A percentile compares a stretch with the other conserved stretches of the same genome.
Conservation (phyloP, 2,797 vertebrate species). For the Pseudochaenichthys georgianus region DNA sequence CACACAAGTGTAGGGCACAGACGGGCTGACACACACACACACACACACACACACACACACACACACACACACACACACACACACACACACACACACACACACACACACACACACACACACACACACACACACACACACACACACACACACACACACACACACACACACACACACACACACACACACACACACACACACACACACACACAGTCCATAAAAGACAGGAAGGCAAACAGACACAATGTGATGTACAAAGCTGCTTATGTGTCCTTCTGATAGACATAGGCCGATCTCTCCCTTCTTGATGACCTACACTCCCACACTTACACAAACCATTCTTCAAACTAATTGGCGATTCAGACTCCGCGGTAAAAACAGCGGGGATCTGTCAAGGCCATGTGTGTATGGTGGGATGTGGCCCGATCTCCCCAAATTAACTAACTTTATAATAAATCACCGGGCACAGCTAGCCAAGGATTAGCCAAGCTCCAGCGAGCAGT, state of each 20-base stretch:
- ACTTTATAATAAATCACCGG: conserved; percentile 82
- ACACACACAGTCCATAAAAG: conserved; percentile 48
- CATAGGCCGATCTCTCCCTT: conserved; percentile 25
- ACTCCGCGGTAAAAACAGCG: conserved; percentile 47
- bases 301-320: conserved; percentile 36
- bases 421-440: conserved; percentile 80
- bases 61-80: too few relatives aligned
- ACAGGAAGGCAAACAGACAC: conserved; percentile 72
- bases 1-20: conserved; percentile 63
- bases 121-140: too few relatives aligned
- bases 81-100: too few relatives aligned
- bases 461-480: conserved; percentile 80
- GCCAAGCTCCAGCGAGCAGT: conserved; percentile 78
- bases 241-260: conserved; percentile 49
- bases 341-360: conserved; percentile 62
- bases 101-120: too few relatives aligned
- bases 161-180: too few relatives aligned
- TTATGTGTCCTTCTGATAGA: conserved; percentile 46
- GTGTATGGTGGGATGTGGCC: conserved; percentile 62
- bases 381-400: conserved; percentile 56
- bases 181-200: too few relatives aligned
- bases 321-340: conserved; percentile 43
- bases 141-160: too few relatives aligned
- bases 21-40: conserved; percentile 57
- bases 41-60: conserved; percentile 43